Base-by-base conservation (phyloP, 2,888 invertebrate species). In the Germaria angustata region DNA sequence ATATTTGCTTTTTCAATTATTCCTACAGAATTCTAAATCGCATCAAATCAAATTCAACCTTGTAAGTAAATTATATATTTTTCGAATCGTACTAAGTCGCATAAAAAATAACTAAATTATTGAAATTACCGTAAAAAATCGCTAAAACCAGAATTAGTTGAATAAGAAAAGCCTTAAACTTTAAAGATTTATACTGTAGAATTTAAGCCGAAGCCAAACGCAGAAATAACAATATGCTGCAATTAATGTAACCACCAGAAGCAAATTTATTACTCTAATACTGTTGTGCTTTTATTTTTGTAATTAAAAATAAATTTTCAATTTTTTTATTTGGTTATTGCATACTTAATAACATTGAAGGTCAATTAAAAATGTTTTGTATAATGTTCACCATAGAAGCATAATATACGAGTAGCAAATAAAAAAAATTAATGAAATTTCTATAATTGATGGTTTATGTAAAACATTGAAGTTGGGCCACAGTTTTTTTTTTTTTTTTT, bases 401-500 rank as follows among this genome's bases (percentile, higher is more conserved):
- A 41, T 17, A 49, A 57, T 13, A 17, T 15, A 36, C 11, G 0
- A 6, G 3, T 9, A 20, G 11, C 49, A n/a, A 24, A 8, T 0
- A 46, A 34, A 61, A 65, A 17, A 66, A 51, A 46, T 81, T 81
- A 81, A 81, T 81, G 78, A 81, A 81, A 78, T 68, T 78, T 53
- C 72, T 53, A 61, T 75, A 81, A 81, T 79, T 79, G 81, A 69
- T 65, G 79, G 65, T 39, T 46, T 41, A 63, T 78, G 68, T 32
- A 69, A 69, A 73, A 57, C 49, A 69, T 44, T 44, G 39, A 78
- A 44, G 41, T 13, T 9, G 41, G 0, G 36, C 65, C 53, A 63
- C 53, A 72, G 39, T 59, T 57, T 72, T 65, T 49, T 49, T 57
- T n/a, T n/a, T n/a, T n/a, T n/a, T n/a, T n/a, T n/a, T n/a, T n/a